Evolutionary conservation across 2,113 vertebrate genomes (phyloP).

Genomic region (Oceanodroma tethys): DNA sequence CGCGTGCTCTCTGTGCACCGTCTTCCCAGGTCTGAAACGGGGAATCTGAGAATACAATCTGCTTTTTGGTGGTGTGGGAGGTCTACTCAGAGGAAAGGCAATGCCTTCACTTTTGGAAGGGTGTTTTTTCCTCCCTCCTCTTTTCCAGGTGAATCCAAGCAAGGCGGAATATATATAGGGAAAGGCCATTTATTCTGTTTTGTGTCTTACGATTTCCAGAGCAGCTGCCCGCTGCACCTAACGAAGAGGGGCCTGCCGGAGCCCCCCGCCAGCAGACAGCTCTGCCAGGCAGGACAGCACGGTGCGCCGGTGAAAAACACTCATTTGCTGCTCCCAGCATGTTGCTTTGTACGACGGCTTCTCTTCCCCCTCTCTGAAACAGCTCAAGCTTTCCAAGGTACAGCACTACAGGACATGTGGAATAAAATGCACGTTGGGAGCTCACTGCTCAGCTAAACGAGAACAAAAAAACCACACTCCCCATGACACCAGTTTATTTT

Average conservation of each 20-base stretch:
- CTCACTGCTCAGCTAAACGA: neutral
- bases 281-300: neutral
- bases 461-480: neutral
- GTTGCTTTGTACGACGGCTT: neutral
- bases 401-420: neutral
- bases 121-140: neutral
- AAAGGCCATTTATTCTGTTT: neutral
- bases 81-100: neutral
- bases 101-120: neutral
- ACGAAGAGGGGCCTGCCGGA: neutral
- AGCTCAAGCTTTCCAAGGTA: neutral
- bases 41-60: neutral
- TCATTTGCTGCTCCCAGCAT: neutral
- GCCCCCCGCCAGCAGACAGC: neutral
- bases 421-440: neutral
- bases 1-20: accelerated
- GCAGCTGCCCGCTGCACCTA: neutral
- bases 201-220: neutral
- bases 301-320: accelerated
- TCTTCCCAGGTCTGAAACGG: neutral
- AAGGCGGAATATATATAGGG: neutral
- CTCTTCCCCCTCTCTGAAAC: neutral
- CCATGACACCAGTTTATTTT: conserved; percentile 11
- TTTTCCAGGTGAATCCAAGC: neutral
- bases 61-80: neutral